Base-by-base conservation (phyloP, 2,797 vertebrate genomes). In the Atherinosoma microstoma region DNA sequence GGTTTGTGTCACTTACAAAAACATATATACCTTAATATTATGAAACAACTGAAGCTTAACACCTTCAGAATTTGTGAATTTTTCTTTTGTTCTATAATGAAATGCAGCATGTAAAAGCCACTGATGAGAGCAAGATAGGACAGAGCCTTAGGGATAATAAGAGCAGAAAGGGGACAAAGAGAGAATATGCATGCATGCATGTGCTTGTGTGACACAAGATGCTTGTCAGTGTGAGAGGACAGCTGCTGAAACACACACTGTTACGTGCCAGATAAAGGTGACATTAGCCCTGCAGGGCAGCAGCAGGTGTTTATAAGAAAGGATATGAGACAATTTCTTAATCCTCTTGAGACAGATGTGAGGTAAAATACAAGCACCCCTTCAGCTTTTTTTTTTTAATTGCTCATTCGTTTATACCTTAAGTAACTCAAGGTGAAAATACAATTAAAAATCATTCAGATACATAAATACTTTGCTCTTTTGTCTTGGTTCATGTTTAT, bases 211-310 rank as follows among this genome's bases (percentile, higher is more conserved):
- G 70, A 77, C 75, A 76, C 68, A 68, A 75, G 74, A 80, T 56
- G 75, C 58, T 40, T 76, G 86, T 87, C 78, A 87, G 56, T 76
- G 70, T 82, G 75, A 79, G 47, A 45, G 74, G 68, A 85, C 86
- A 89, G 74, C 83, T 88, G 86, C 73, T 82, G 74, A 85, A 87
- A 78, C 69, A 75, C 74, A 87, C 71, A 60, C 65, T 76, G 72
- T 74, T 71, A 83, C 80, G 73, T 87, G 73, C 32, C 40, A 75
- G 64, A 82, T 87, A 82, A 91, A 90, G 87, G 91, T 90, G 90
- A 91, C 87, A 85, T 85, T 60, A 76, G 65, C 63, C 81, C 83
- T 84, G 74, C 73, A 75, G 86, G 80, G 76, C 75, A 80, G 78
- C 63, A 69, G 85, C 84, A 90, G 73, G 79, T 88, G 78, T 83